Evolutionary conservation across 2,888 invertebrate genomes (phyloP).

Genomic region (Panzeria rudis): DNA sequence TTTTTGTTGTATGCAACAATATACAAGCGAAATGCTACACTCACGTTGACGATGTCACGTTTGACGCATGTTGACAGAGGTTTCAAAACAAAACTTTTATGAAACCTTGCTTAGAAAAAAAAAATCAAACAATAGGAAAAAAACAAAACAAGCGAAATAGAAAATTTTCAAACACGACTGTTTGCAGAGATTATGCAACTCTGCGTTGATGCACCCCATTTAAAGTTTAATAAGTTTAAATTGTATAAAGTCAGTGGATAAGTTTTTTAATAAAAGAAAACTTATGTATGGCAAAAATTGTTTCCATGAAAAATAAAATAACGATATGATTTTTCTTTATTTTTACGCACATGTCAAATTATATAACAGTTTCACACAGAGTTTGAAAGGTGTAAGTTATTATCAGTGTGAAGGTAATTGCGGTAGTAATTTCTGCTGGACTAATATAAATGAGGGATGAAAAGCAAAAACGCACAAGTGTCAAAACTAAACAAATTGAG

Average conservation of each 20-base stretch:
- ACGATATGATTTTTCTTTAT: constrained; percentile 1
- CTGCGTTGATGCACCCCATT: constrained; percentile 46
- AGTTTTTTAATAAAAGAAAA: constrained; percentile 71
- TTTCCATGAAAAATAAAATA: constrained; percentile 29
- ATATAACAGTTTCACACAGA: background rate
- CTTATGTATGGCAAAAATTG: constrained; percentile 60
- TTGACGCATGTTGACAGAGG: constrained; percentile 72
- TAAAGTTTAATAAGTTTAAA: constrained; percentile 71
- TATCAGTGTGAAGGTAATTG: background rate
- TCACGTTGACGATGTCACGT: constrained; percentile 71
- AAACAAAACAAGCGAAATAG: constrained; percentile 21
- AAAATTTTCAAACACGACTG: constrained; percentile 59
- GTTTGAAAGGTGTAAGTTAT: background rate
- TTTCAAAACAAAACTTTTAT: constrained; percentile 69
- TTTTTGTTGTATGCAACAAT: constrained; percentile 42
- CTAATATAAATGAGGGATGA: too few species aligned
- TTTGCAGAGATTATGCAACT: constrained; percentile 68
- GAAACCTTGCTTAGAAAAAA: constrained; percentile 64
- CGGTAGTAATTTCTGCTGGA: constrained; percentile 28
- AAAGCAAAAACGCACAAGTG: too few species aligned
- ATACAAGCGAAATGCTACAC: constrained; percentile 19
- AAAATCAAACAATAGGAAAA: constrained; percentile 3
- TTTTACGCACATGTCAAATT: constrained; percentile 23
- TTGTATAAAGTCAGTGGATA: constrained; percentile 64
- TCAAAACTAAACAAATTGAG: too few species aligned